These are phyloP conservation scores for Hylia prasina DNA, from an alignment of 2,113 vertebrate species.

Conservation along the genomic window DNA sequence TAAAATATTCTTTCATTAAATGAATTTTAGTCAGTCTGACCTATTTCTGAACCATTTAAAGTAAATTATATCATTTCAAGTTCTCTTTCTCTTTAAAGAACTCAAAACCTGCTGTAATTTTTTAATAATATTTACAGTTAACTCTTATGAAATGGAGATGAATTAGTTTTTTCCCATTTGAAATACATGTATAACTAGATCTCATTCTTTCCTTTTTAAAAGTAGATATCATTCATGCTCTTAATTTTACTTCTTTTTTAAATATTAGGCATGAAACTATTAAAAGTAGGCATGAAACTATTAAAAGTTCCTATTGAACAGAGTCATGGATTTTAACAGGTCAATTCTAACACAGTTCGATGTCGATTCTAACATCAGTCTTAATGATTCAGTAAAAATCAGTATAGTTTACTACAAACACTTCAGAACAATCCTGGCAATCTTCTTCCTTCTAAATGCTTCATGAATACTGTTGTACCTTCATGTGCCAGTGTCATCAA, in stretches of 20 bases:
- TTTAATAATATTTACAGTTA: neutral
- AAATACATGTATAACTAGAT: neutral
- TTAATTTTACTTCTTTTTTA: neutral
- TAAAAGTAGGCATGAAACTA: neutral
- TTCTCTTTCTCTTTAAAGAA: neutral
- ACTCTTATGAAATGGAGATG: neutral
- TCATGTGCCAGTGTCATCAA: neutral
- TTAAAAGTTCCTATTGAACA: neutral
- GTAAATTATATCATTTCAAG: neutral
- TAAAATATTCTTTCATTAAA: conserved; percentile 10
- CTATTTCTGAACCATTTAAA: neutral
- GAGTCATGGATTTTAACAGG: neutral
- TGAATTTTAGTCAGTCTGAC: neutral
- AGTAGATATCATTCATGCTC: neutral
- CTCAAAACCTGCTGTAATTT: neutral
- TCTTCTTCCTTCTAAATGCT: neutral
- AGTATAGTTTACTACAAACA: neutral
- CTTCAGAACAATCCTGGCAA: neutral
- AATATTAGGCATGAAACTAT: neutral
- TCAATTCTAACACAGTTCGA: neutral
- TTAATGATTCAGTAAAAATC: neutral
- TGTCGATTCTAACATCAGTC: neutral
- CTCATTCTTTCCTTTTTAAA: neutral
- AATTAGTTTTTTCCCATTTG: neutral
- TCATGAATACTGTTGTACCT: neutral